These are phyloP conservation scores for Scaptomyza tumidula DNA, from an alignment of 2,888 invertebrate species.

Conservation along the genomic window DNA sequence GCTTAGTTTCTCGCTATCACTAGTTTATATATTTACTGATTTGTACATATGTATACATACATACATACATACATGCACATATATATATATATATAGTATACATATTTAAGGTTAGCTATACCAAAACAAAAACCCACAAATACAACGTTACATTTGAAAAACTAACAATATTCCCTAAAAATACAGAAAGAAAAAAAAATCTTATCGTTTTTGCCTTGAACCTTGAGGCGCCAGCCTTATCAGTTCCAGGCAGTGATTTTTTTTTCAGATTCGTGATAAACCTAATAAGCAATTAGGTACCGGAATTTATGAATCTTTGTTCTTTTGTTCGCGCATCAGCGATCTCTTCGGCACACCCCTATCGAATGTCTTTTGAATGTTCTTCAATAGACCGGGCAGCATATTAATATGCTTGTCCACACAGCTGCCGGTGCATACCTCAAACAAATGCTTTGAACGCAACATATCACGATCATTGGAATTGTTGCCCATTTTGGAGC, in stretches of 20 bases:
- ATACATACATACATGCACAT: background rate
- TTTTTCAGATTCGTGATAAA: background rate
- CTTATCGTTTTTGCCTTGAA: constrained; percentile 42
- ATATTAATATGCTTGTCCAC: constrained; percentile 79
- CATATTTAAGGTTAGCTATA: constrained; percentile 51
- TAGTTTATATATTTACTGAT: constrained; percentile 39
- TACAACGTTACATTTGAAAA: constrained; percentile 1
- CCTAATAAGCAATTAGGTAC: background rate
- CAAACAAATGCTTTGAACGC: constrained; percentile 74
- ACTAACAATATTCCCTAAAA: background rate
- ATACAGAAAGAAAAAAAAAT: constrained; percentile 1
- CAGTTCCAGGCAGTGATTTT: constrained; percentile 2
- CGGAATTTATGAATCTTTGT: background rate
- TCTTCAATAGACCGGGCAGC: constrained; percentile 74
- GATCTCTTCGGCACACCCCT: constrained; percentile 61
- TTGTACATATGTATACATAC: constrained; percentile 8
- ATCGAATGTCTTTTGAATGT: constrained; percentile 75
- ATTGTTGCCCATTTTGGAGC: constrained; percentile 55
- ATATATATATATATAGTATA: constrained; percentile 8
- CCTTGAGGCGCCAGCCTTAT: constrained; percentile 19
- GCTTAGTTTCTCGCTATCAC: constrained; percentile 49
- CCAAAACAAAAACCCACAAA: constrained; percentile 39
- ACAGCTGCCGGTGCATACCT: constrained; percentile 74
- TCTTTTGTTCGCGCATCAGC: constrained; percentile 30
- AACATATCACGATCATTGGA: constrained; percentile 68